Evolutionary conservation across 2,113 vertebrate species (phyloP), one percentile per base, ranked within the genome.

Genomic region (Corydoras sp.): DNA sequence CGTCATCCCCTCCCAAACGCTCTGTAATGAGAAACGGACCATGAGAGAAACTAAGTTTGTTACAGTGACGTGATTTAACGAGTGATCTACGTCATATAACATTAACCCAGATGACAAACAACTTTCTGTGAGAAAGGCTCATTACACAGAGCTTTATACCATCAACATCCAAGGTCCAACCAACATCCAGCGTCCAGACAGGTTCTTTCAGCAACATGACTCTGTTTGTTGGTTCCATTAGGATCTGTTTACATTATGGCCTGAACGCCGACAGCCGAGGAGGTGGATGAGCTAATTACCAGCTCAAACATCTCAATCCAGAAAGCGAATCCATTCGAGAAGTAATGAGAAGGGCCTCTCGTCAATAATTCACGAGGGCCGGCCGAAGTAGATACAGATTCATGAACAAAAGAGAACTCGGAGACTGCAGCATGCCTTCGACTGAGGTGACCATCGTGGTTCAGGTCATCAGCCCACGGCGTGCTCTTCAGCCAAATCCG

Each of bases 251-350:
- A 30, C 5, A 51, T 54, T 65, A 5, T 18, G 50, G 50, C 3
- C 8, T 7, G 9, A 81, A 82, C 24, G 76, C 79, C 74, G 75
- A 71, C 79, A 83, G 84, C 84, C 83, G 64, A 65, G 51, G 50
- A 53, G 1, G 18, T 65, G 3, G 3, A 14, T 13, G 15, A 53
- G 4, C 51, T 68, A 48, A 30, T 6, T 56, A 15, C 35, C 35
- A 43, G 35, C 35, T 43, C 35, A 43, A 43, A 43, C 35, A 43
- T 5, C 35, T 43, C 35, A 43, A 43, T 43, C 35, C 35, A 84
- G 85, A 87, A 85, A 86, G 84, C 29, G 82, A 86, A 89, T 81
- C 83, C 81, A 75, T 86, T 81, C 81, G 81, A 80, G 71, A 24
- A 78, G 82, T 71, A 74, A 79, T 65, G 12, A 69, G 79, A 77